Base-by-base conservation (phyloP, 2,113 vertebrate genomes). In the Serinus canaria region DNA sequence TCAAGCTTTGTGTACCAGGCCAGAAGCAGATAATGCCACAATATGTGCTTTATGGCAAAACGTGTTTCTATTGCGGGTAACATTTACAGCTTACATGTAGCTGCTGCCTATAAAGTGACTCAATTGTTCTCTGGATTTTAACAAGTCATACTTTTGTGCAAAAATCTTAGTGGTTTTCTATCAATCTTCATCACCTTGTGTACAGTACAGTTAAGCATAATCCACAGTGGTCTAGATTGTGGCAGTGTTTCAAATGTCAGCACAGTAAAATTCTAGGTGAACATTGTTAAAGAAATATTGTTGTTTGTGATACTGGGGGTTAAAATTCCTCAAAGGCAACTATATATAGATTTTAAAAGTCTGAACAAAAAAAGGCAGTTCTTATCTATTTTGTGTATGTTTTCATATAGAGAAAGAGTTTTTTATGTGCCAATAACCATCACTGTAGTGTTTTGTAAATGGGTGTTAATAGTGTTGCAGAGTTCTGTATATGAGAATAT, bases 111-210 rank as follows among this genome's bases (percentile, higher is more conserved):
- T 95, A 84, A 94, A 97, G 95, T 93, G 87, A 95, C 90, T 95
- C 74, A 95, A 6, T 92, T 58, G 60, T 97, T 96, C 90, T 97
- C 95, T 95, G 87, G 81, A 92, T 97, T 94, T 94, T 91, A 94
- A 93, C n/a, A 85, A 93, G 56, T 96, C 90, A 95, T 93, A 69
- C 85, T 91, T 96, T 89, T 92, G 93, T 96, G 96, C 88, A 91
- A 47, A 89, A 66, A 68, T 96, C 96, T 96, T 97, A 97, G 94
- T 95, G 90, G 97, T 98, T 98, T 99, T 95, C 95, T 96, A 89
- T 96, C n/a, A 37, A 37, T 98, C 97, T 98, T 96, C 97, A 94
- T 97, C 98, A 97, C 98, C 97, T 98, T 97, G 94, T 97, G 98
- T 98, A 98, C 96, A 98, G 98, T 98, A 93, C 96, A 97, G 89